phyloP scores from a whole-genome alignment of 1,140 invertebrate species.

The Leptopilina boulardi region DNA sequence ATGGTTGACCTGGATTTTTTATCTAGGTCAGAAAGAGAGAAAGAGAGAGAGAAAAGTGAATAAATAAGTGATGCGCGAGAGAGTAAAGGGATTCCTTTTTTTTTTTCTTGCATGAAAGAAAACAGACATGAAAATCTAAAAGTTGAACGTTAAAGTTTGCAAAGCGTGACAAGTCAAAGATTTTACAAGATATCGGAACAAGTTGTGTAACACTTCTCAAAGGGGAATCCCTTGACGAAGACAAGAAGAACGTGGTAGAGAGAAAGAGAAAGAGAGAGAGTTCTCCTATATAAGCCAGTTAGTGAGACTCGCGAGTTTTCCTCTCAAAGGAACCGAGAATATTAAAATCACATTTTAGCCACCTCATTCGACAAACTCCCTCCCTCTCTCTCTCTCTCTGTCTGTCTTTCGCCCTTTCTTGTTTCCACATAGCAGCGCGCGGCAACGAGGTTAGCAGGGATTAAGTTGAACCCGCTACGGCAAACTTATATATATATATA shows the following conservation, averaged over 20 bases:
- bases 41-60: no score
- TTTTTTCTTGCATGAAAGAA: background rate
- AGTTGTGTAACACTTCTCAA: conserved; percentile 56
- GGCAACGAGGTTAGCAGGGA: conserved; percentile 63
- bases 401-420: conserved; percentile 48
- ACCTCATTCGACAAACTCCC: conserved; percentile 60
- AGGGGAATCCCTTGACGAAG: conserved; percentile 54
- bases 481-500: conserved; percentile 6
- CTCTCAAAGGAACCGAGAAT: conserved; percentile 68
- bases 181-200: conserved; percentile 68
- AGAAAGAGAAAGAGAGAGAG: conserved; percentile 32
- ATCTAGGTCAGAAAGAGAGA: background rate
- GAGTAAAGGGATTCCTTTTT: background rate
- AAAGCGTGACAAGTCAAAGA: conserved; percentile 53
- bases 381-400: conserved; percentile 44
- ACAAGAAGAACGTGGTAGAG: conserved; percentile 39
- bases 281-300: conserved; percentile 65
- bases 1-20: conserved; percentile 2
- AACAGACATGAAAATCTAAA: background rate
- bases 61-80: conserved; percentile 11
- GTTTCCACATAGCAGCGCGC: conserved; percentile 39
- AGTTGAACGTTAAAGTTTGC: background rate
- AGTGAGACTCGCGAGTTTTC: conserved; percentile 64
- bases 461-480: conserved; percentile 61
- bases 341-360: conserved; percentile 71